Conservation (phyloP, 2,888 invertebrate species). For the Panzeria rudis region DNA sequence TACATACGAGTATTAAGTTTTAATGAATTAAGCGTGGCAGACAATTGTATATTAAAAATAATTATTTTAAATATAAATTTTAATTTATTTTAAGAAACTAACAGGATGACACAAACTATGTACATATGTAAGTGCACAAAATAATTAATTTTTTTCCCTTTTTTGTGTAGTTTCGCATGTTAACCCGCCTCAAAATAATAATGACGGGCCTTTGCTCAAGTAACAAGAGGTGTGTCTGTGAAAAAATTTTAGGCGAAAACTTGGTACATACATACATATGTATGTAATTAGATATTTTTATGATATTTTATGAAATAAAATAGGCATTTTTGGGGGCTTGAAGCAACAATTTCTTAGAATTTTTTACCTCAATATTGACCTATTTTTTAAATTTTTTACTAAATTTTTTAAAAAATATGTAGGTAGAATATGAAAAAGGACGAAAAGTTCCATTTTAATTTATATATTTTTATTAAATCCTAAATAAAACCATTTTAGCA, state of each 20-base stretch:
- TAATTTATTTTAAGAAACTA: slow-evolving; percentile 7
- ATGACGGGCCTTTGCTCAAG: not conserved
- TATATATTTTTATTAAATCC: too few species aligned
- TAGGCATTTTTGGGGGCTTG: too few species aligned
- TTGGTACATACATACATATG: not conserved
- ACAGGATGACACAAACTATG: not conserved
- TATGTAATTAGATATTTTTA: not conserved
- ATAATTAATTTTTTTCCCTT: not conserved
- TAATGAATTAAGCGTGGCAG: slow-evolving; percentile 29
- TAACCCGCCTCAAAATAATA: not conserved
- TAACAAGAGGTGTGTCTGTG: slow-evolving; percentile 24
- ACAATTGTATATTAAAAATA: not conserved
- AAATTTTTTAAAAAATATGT: too few species aligned
- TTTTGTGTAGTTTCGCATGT: not conserved
- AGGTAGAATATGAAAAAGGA: too few species aligned
- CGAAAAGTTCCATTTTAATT: too few species aligned
- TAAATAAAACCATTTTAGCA: too few species aligned
- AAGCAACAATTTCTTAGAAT: not conserved
- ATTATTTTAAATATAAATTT: not conserved
- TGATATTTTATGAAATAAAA: too few species aligned
- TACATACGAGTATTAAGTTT: not conserved
- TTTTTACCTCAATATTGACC: too few species aligned
- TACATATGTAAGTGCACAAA: not conserved
- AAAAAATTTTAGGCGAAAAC: not conserved
- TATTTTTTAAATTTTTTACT: too few species aligned